Evolutionary conservation across 1,140 invertebrate species (phyloP), one percentile per base, ranked within the genome.

Genomic region (Solenopsis invicta): DNA sequence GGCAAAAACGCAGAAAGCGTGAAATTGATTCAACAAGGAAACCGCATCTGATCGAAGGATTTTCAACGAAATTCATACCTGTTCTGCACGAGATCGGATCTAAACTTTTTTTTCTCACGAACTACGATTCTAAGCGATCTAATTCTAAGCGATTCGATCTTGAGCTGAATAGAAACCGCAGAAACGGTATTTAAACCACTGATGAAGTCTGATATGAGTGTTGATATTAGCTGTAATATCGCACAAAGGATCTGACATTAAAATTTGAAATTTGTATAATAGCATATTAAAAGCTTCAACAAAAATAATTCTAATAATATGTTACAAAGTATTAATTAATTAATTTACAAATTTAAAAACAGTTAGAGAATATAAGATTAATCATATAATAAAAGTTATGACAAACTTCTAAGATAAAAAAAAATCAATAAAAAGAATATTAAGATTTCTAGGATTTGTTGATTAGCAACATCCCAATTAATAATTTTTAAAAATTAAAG

Each of bases 81-180:
- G n/a, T 80, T 69, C 64, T 41, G 62, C 59, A 64, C 75, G 64
- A 71, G 48, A 81, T 71, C 21, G 2, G 37, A 71, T 12, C 18
- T 21, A 4, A 54, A n/a, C n/a, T 81, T 41, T 80, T 80, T 34
- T 66, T 45, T 13, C 41, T 71, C 34, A 34, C n/a, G 1, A 54
- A 16, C 37, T 45, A 24, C 12, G 13, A 29, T 16, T 48, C 12
- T 24, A 45, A 18, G 16, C 8, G 9, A 59, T 80, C 37, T 50
- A n/a, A 66, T 78, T 78, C 12, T 66, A 66, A 66, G 8, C 18
- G 45, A 78, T 37, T n/a, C n/a, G 45, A 71, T 81, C 29, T 67
- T 66, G 45, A 78, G 2, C 0, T 2, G 4, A 64, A 48, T 6
- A 29, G 10, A 77, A 77, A 24, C 41, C 59, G 59, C 16, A 78